phyloP scores from a whole-genome alignment of 92 coral and sea anemone genomes.

The Palythoa grandiflora region DNA sequence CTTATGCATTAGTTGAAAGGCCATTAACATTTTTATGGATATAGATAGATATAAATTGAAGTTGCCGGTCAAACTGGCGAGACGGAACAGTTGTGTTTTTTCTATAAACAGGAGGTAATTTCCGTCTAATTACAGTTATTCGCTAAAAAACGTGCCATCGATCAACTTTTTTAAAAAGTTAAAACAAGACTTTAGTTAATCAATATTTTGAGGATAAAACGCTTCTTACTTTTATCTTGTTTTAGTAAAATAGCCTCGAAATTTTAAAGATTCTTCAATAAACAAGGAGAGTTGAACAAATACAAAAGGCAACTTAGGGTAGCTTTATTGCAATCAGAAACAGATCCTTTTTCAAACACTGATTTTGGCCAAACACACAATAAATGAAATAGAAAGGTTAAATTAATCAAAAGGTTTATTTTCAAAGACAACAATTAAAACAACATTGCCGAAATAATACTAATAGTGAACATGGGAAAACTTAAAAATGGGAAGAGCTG shows the following conservation, averaged over 20 bases:
- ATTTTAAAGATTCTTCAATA: background rate
- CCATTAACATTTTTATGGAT: conserved; percentile 9
- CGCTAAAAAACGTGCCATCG: too few species aligned
- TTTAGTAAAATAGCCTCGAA: background rate
- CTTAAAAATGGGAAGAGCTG: background rate
- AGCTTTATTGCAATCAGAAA: conserved; percentile 7
- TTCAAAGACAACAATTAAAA: conserved; percentile 21
- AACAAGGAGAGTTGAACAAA: background rate
- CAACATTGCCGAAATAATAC: background rate
- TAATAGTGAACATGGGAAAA: conserved; percentile 30
- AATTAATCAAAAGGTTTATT: conserved; percentile 4
- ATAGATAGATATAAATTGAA: background rate
- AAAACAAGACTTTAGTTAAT: background rate
- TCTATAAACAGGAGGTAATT: background rate
- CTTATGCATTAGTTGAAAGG: conserved; percentile 8
- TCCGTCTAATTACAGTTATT: background rate
- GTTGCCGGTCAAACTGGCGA: background rate
- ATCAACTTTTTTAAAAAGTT: background rate
- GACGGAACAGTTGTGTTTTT: background rate
- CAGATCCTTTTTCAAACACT: background rate
- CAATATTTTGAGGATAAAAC: background rate
- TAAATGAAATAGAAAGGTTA: background rate
- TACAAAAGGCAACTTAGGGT: background rate
- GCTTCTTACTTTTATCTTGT: too few species aligned
- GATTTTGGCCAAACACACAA: background rate